Conservation (phyloP, 2,888 invertebrate species). For the Polyommatus iphigenia region DNA sequence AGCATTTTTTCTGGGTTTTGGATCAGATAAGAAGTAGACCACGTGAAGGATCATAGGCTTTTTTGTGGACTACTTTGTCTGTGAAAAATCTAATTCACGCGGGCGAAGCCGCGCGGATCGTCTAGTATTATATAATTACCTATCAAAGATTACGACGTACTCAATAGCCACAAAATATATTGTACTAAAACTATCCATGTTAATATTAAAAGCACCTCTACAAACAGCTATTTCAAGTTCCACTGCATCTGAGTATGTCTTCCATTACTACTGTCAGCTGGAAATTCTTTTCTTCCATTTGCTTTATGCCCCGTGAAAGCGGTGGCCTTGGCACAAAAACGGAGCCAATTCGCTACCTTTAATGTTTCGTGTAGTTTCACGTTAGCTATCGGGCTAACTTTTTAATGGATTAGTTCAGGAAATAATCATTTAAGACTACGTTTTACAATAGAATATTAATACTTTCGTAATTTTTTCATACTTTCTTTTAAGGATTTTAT, state of each 20-base stretch:
- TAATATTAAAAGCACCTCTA: not conserved
- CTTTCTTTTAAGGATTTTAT: not conserved
- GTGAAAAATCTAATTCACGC: no score
- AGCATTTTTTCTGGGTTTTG: no score
- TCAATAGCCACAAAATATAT: no score
- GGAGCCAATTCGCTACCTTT: conserved; percentile 5
- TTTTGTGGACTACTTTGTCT: no score
- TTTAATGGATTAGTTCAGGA: not conserved
- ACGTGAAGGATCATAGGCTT: no score
- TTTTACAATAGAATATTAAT: no score
- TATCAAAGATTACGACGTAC: no score
- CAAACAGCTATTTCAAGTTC: not conserved
- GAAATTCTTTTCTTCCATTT: not conserved
- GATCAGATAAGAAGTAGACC: no score
- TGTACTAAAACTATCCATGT: not conserved
- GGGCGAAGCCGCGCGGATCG: no score
- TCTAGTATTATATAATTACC: no score
- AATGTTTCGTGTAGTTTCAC: not conserved
- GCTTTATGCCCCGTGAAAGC: conserved; percentile 14
- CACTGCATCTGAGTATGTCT: not conserved
- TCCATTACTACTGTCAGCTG: not conserved
- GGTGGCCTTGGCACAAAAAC: conserved; percentile 47
- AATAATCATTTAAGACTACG: not conserved
- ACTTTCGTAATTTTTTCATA: no score
- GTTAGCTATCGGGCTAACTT: not conserved